These are phyloP conservation scores for Styela clava DNA, from an alignment of 23 tunicate species.

Conservation along the genomic window DNA sequence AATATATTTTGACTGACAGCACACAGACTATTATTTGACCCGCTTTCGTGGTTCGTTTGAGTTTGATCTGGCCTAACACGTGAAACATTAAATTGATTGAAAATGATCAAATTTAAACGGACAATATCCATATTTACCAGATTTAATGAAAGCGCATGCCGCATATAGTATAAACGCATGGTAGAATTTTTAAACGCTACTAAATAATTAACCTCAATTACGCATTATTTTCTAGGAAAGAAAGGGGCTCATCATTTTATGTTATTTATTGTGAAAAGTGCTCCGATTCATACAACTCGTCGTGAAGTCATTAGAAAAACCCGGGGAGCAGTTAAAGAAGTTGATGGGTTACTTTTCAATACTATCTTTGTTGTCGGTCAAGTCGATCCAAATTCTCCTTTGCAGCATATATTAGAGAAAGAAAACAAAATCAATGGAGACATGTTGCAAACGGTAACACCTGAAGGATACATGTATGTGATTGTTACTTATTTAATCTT, in stretches of 20 bases:
- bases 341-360: constrained; percentile 20
- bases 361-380: constrained; percentile 45
- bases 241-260: constrained; percentile 20
- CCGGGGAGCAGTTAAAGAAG: constrained; percentile 40
- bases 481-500: background rate
- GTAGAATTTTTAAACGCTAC: no score
- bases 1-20: background rate
- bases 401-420: constrained; percentile 10
- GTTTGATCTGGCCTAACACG: no score
- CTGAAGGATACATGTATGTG: constrained; percentile 37
- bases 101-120: no score
- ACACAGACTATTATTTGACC: background rate
- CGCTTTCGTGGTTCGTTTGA: background rate
- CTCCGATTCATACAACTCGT: constrained; percentile 24
- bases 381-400: background rate
- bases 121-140: no score
- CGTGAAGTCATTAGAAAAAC: constrained; percentile 54
- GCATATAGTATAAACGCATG: no score
- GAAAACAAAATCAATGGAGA: constrained; percentile 43
- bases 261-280: constrained; percentile 53
- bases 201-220: no score
- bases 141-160: no score
- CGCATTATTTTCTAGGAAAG: constrained; percentile 3
- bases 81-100: no score
- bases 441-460: constrained; percentile 31